phyloP scores from a whole-genome alignment of 2,888 invertebrate species.

The Diadegma fenestrale region DNA sequence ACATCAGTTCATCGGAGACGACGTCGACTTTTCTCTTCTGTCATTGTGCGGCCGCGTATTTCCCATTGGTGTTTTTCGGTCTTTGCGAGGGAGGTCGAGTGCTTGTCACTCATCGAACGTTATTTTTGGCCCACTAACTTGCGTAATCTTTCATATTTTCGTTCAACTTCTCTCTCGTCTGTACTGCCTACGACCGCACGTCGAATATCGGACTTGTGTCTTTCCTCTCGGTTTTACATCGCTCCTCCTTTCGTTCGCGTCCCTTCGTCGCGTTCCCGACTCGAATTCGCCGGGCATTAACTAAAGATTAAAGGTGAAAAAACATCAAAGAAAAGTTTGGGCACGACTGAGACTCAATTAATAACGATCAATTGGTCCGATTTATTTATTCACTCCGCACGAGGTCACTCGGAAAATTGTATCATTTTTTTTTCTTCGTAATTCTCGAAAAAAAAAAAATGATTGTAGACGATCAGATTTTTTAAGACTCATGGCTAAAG shows the following conservation, averaged over 20 bases:
- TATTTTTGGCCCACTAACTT: slow-evolving; percentile 77
- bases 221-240: not conserved
- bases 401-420: not conserved
- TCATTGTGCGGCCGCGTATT: slow-evolving; percentile 63
- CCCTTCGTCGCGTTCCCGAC: not conserved
- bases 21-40: slow-evolving; percentile 59
- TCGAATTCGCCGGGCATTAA: not conserved
- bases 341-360: not conserved
- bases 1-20: slow-evolving; percentile 53
- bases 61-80: slow-evolving; percentile 63
- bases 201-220: not conserved
- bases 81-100: slow-evolving; percentile 77
- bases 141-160: slow-evolving; percentile 67
- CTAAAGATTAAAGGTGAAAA: not conserved
- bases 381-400: not conserved
- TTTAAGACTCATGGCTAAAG: not conserved
- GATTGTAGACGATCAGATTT: not conserved
- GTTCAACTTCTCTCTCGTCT: slow-evolving; percentile 37
- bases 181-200: slow-evolving; percentile 1
- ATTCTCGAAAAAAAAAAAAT: not conserved
- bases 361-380: not conserved
- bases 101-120: slow-evolving; percentile 80
- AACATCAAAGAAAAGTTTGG: not conserved
- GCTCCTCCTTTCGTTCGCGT: slow-evolving; percentile 3
- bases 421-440: not conserved